Percentiles rank a stretch among this genome's conserved stretches.
Evolutionary conservation across 2,113 vertebrate species (phyloP).

Genomic region (Spilogale gracilis): DNA sequence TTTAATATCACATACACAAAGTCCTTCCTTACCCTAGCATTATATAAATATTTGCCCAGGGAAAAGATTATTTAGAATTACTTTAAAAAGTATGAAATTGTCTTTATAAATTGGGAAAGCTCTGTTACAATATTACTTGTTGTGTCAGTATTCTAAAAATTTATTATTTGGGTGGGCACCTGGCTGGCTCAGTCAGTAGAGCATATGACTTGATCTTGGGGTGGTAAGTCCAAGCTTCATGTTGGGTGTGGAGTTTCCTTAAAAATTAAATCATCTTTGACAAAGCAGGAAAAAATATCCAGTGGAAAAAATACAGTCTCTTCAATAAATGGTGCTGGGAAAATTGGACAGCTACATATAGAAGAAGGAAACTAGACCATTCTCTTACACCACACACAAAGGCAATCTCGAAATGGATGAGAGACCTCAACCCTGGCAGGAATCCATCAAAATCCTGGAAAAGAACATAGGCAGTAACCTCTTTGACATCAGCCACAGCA

Average conservation of each 20-base stretch:
- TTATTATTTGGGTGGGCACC: background rate
- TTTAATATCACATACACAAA: background rate
- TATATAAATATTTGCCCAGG: background rate
- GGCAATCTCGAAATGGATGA: no score
- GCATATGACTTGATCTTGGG: background rate
- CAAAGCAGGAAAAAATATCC: no score
- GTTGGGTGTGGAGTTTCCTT: background rate
- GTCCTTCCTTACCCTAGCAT: background rate
- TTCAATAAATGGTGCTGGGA: no score
- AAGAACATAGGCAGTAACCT: no score
- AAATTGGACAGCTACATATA: no score
- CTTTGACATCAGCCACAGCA: no score
- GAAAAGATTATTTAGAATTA: background rate
- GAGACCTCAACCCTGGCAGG: no score
- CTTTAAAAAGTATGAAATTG: background rate
- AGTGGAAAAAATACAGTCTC: no score
- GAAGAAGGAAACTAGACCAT: no score
- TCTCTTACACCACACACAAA: no score
- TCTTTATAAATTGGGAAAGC: background rate
- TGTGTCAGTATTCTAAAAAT: background rate
- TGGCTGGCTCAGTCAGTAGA: background rate
- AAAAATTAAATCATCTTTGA: background rate
- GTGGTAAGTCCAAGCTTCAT: background rate
- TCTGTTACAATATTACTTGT: background rate
- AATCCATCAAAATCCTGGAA: no score